These are phyloP conservation scores for Pungitius pungitius DNA, from an alignment of 2,113 vertebrate genomes.

Conservation along the genomic window DNA sequence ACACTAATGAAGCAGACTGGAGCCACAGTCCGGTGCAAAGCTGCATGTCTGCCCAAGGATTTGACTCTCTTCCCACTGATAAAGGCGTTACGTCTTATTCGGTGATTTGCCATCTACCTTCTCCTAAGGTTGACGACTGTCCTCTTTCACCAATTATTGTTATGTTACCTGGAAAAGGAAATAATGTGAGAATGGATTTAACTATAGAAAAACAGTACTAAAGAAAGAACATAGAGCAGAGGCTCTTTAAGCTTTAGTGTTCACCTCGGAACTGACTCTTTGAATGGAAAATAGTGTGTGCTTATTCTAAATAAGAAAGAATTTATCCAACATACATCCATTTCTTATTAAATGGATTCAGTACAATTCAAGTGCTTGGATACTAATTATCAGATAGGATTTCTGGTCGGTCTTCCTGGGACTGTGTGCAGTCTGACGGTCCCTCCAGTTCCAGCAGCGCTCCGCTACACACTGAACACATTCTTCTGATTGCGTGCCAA, in stretches of 20 bases:
- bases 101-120: constrained; percentile 59
- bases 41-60: constrained; percentile 68
- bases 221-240: constrained; percentile 12
- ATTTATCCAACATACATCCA: background rate
- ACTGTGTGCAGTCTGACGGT: background rate
- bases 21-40: constrained; percentile 59
- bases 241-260: constrained; percentile 4
- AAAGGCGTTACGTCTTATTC: constrained; percentile 53
- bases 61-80: constrained; percentile 60
- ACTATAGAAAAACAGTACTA: constrained; percentile 13
- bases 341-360: background rate
- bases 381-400: background rate
- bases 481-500: constrained; percentile 38
- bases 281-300: background rate
- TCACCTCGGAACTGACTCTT: background rate
- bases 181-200: constrained; percentile 34
- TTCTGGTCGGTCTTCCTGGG: background rate
- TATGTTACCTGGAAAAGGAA: constrained; percentile 10
- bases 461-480: constrained; percentile 25
- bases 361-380: background rate
- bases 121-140: constrained; percentile 48
- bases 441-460: constrained; percentile 16
- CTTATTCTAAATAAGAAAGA: background rate
- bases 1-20: constrained; percentile 74
- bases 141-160: constrained; percentile 58